phyloP scores from a whole-genome alignment of 1,140 invertebrate species.

The Mamestra configurata region DNA sequence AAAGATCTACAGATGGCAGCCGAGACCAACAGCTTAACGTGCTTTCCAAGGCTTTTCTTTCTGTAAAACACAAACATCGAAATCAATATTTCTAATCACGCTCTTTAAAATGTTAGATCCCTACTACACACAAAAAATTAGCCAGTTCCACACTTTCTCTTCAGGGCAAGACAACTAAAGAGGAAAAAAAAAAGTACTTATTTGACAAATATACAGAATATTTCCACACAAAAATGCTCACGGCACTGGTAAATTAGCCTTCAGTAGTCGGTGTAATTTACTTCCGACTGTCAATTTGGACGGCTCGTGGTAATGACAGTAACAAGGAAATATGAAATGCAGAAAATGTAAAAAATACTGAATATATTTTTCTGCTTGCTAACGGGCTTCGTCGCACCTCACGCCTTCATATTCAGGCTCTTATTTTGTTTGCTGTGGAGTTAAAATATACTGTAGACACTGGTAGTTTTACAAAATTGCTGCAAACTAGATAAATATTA shows the following conservation, averaged over 20 bases:
- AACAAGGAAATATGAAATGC: constrained; percentile 20
- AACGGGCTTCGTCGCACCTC: neutral
- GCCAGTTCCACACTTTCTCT: neutral
- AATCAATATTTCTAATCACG: too few species aligned
- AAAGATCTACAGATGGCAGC: too few species aligned
- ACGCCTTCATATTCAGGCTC: neutral
- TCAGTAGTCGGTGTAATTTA: constrained; percentile 17
- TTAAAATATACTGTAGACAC: neutral
- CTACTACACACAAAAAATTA: too few species aligned
- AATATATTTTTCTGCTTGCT: constrained; percentile 2
- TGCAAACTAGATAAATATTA: too few species aligned
- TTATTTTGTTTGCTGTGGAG: neutral
- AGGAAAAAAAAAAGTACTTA: neutral
- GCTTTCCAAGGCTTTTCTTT: too few species aligned
- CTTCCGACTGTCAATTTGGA: constrained; percentile 5
- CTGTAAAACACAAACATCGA: too few species aligned
- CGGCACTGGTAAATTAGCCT: constrained; percentile 3
- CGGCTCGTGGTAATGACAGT: constrained; percentile 15
- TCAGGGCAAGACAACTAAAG: neutral
- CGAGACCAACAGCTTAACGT: too few species aligned
- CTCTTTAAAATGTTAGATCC: too few species aligned
- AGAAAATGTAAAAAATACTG: neutral
- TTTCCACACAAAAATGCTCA: constrained; percentile 4
- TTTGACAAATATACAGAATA: constrained; percentile 15
- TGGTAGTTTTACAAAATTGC: too few species aligned